Conservation (phyloP, 2,888 invertebrate species). For the Yponomeuta evonymella region DNA sequence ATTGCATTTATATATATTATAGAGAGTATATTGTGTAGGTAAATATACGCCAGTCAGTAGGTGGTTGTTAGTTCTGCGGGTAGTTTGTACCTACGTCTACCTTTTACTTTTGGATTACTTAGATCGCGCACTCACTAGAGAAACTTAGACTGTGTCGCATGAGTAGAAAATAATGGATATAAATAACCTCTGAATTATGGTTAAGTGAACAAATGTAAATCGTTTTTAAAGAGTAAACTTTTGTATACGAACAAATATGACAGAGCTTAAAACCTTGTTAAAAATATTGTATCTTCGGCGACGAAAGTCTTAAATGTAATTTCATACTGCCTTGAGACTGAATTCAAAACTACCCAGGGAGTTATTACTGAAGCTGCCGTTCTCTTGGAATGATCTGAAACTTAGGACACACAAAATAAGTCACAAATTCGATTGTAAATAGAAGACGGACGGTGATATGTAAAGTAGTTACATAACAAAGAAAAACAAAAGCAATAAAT, state of each 20-base stretch:
- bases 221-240: conserved; percentile 38
- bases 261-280: conserved; percentile 55
- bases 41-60: conserved; percentile 70
- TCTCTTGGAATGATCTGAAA: conserved; percentile 54
- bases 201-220: conserved; percentile 38
- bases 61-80: conserved; percentile 64
- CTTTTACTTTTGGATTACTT: conserved; percentile 39
- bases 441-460: conserved; percentile 62
- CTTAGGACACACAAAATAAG: conserved; percentile 26
- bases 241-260: conserved; percentile 74
- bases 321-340: conserved; percentile 54
- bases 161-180: conserved; percentile 45
- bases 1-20: conserved; percentile 74
- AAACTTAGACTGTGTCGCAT: conserved; percentile 50
- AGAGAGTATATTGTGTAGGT: conserved; percentile 72
- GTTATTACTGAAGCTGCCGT: conserved; percentile 9
- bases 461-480: conserved; percentile 59
- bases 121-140: conserved; percentile 63
- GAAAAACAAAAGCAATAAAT: conserved; percentile 63
- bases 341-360: conserved; percentile 40
- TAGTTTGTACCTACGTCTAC: conserved; percentile 47
- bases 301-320: conserved; percentile 10
- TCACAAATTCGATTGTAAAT: conserved; percentile 52
- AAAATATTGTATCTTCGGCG: conserved; percentile 12
- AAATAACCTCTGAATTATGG: conserved; percentile 32